Evolutionary conservation across 1,140 invertebrate species (phyloP), one percentile per base, ranked within the genome.

Genomic region (Rhysida immarginata): DNA sequence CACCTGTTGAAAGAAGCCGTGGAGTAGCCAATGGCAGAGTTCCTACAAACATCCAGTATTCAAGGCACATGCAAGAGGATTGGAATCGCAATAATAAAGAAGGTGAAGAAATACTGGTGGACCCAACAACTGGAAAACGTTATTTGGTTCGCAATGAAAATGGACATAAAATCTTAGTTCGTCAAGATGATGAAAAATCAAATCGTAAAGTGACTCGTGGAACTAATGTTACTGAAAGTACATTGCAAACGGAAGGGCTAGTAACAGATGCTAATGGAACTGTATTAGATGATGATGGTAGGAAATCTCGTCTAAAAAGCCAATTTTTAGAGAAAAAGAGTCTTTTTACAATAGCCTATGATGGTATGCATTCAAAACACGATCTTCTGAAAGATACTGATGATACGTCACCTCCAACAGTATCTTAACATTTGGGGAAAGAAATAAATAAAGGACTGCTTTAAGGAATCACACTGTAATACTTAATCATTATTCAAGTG

Each of bases 341-440:
- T 66, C 81, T 93, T 18, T 93, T 92, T 63, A 89, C 87, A 0
- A 92, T 93, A 60, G 87, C 87, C 1, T 93, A 92, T 64, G 86
- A 87, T 65, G 87, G 89, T 64, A 84, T 91, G 62, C 77, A 81
- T 43, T 82, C 81, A 0, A 76, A 76, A 44, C 76, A 80, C 21
- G 49, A 51, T 21, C 13, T 51, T 26, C 24, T 51, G 3, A 51
- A 51, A 11, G 49, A 51, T 21, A 51, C 8, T 8, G 49, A 51
- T 27, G 23, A 51, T 27, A 25, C 26, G 5, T 21, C 49, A 13
- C 44, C 44, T 13, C 5, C 44, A 11, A 20, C 29, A 16, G 29
- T 35, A 35, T 35, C 29, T 16, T 35, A 35, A 35, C 16, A 35
- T 16, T 35, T 35, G n/a, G n/a, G n/a, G n/a, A n/a, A n/a, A n/a